phyloP scores from a whole-genome alignment of 1,140 invertebrate genomes.

The Drosophila hydei region DNA sequence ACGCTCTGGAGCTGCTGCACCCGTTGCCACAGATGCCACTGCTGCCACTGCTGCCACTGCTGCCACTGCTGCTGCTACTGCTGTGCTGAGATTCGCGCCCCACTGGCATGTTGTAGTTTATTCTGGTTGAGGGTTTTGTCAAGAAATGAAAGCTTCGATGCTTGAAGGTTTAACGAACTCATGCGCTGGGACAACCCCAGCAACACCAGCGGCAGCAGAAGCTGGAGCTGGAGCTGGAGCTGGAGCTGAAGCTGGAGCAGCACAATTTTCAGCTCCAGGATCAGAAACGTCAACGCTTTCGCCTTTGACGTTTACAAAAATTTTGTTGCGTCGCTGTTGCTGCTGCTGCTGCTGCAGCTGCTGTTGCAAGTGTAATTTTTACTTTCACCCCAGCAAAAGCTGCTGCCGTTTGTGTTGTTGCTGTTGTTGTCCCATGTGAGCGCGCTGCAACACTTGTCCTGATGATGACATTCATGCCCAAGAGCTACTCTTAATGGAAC shows the following conservation, averaged over 20 bases:
- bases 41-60: neutral
- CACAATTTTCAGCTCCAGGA: constrained; percentile 45
- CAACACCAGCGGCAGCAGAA: neutral
- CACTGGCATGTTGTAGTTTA: constrained; percentile 49
- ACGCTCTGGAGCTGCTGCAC: constrained; percentile 6
- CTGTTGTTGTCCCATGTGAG: constrained; percentile 55
- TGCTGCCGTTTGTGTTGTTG: constrained; percentile 8
- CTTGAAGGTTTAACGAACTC: constrained; percentile 80
- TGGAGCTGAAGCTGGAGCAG: constrained; percentile 26
- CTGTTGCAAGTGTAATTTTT: constrained; percentile 65
- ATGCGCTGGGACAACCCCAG: constrained; percentile 24
- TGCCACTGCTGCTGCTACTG: neutral
- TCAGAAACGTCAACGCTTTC: constrained; percentile 68
- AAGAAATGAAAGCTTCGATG: constrained; percentile 78
- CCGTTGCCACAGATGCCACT: neutral
- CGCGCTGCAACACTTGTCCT: constrained; percentile 62
- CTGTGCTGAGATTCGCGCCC: constrained; percentile 36
- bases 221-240: neutral
- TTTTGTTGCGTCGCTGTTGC: constrained; percentile 14
- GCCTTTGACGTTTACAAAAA: constrained; percentile 62
- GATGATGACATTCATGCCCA: constrained; percentile 78
- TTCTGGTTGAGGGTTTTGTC: constrained; percentile 44
- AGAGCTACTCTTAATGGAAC: constrained; percentile 74
- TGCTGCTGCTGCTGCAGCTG: constrained; percentile 8
- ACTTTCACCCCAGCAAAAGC: constrained; percentile 64